A percentile compares a stretch with the other conserved stretches of the same genome.
Conservation (phyloP, 2,888 invertebrate genomes). For the Caenorhabditis sp. region DNA sequence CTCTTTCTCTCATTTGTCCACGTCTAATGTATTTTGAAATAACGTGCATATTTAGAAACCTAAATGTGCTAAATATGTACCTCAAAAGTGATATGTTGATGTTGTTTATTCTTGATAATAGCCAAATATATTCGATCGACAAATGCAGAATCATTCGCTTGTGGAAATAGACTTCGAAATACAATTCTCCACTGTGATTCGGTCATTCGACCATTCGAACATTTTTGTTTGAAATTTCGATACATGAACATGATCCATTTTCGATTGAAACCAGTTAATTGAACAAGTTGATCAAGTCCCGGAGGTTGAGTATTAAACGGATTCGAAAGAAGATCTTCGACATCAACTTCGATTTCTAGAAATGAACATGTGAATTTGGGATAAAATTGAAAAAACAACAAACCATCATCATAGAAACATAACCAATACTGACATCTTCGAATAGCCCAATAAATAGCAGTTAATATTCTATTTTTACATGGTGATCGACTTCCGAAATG, state of each 20-base stretch:
- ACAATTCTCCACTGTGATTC: slow-evolving; percentile 59
- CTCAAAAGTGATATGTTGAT: slow-evolving; percentile 57
- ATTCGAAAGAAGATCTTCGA: slow-evolving; percentile 60
- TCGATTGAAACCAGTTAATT: slow-evolving; percentile 57
- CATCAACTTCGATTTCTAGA: slow-evolving; percentile 62
- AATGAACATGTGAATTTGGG: neutral
- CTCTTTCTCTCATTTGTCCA: too few relatives aligned
- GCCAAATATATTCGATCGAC: slow-evolving; percentile 61
- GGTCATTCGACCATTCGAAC: slow-evolving; percentile 63
- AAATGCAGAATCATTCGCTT: slow-evolving; percentile 59
- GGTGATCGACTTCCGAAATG: slow-evolving; percentile 55
- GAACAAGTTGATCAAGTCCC: slow-evolving; percentile 53
- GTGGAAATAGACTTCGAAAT: slow-evolving; percentile 61
- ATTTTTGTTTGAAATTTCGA: slow-evolving; percentile 65
- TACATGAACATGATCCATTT: slow-evolving; percentile 67
- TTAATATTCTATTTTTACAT: slow-evolving; percentile 51
- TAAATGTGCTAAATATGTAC: too few relatives aligned
- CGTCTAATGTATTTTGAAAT: too few relatives aligned
- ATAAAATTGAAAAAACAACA: slow-evolving; percentile 2
- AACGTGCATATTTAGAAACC: neutral
- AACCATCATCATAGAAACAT: slow-evolving; percentile 64
- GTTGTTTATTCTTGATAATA: slow-evolving; percentile 52
- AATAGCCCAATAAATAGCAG: slow-evolving; percentile 57
- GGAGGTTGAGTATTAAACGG: slow-evolving; percentile 66
- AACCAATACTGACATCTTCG: slow-evolving; percentile 61